Percentiles rank a stretch among this genome's conserved stretches.
Conservation (phyloP, 2,888 invertebrate species). For the Andrena praecox region DNA sequence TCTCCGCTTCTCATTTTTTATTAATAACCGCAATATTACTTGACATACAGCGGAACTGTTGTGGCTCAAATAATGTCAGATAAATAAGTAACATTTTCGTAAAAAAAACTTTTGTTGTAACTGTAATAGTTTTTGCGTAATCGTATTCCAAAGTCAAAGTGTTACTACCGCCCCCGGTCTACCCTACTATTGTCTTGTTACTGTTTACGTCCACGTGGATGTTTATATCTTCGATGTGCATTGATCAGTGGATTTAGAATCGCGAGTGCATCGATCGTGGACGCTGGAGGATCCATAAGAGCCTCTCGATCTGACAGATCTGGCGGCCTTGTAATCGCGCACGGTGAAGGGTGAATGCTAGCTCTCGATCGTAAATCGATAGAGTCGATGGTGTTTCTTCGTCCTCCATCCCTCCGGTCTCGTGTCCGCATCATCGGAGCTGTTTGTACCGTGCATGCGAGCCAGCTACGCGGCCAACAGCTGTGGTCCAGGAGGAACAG, state of each 20-base stretch:
- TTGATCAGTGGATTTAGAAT: background rate
- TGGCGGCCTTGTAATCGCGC: background rate
- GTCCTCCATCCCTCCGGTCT: background rate
- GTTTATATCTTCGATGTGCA: background rate
- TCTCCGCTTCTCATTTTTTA: too few species aligned
- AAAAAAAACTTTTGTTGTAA: too few species aligned
- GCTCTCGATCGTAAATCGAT: conserved; percentile 65
- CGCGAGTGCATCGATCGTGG: background rate
- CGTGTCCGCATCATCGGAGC: background rate
- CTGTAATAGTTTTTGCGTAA: too few species aligned
- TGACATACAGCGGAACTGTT: too few species aligned
- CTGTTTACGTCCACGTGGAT: background rate
- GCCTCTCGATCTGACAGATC: too few species aligned
- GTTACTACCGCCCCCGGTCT: too few species aligned
- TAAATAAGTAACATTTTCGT: too few species aligned
- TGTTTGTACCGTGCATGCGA: conserved; percentile 43
- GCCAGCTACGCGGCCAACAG: conserved; percentile 58
- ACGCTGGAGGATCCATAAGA: too few species aligned
- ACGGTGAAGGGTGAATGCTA: conserved; percentile 63
- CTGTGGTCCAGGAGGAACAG: conserved; percentile 23
- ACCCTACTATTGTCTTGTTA: background rate
- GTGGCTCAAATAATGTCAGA: too few species aligned
- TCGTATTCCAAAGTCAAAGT: too few species aligned
- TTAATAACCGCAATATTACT: too few species aligned
- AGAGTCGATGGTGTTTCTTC: conserved; percentile 45